Base-by-base conservation (phyloP, 2,113 vertebrate genomes). In the Diphyllodes magnificus region DNA sequence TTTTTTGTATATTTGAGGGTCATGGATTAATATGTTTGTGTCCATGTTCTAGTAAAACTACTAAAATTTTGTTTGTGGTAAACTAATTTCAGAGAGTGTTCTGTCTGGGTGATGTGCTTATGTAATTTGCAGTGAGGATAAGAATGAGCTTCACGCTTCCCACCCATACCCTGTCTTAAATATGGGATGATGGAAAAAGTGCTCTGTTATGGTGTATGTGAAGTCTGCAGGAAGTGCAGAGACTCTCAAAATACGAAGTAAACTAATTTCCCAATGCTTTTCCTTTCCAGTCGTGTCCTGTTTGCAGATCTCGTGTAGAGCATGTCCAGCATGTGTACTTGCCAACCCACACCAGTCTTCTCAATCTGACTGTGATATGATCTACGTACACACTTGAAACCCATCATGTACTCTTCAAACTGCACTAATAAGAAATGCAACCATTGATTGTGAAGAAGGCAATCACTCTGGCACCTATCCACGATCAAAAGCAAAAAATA, bases 321-420 rank as follows among this genome's bases (percentile, higher is more conserved):
- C 99, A 99, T 16, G 98, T 99, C 69, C 99, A 99, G 98, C 99
- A 99, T 9, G 98, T 99, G 92, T 99, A 99, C 93, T 97, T 99
- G 95, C 99, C 99, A 80, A 99, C 99, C 39, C 99, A 99, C 97
- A 99, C 98, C 96, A 99, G 99, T 96, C 98, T 99, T 10, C 98
- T 99, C 82, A 99, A 98, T 96, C 98, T 99, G 88, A 98, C 98
- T 61, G 95, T 99, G 66, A 98, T 98, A 92, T 98, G 90, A 98
- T 31, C 56, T n/a, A 9, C 9, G 0, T 53, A 17, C 45, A 85
- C 78, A 25, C 88, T 95, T 91, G 28, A 92, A 64, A 64, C 18
- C n/a, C 86, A n/a, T 92, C 70, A 12, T 93, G 90, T 78, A 84
- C 90, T 96, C 89, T 93, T 83, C 30, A 75, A 95, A 95, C 97